Base-by-base conservation (phyloP, 2,113 vertebrate species). In the Bubalus kerabau region DNA sequence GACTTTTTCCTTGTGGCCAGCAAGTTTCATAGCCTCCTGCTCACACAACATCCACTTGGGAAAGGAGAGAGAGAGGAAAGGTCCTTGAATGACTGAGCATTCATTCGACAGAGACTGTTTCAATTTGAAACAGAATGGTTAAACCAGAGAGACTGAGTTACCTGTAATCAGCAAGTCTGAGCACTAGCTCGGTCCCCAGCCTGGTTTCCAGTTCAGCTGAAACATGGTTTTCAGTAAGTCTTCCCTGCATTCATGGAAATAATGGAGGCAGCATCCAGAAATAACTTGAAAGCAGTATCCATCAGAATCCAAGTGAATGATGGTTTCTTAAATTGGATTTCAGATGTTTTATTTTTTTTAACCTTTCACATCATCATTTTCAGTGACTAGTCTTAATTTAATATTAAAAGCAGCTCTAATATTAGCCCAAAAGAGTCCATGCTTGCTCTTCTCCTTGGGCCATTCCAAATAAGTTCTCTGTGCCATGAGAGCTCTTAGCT, bases 401-500 rank as follows among this genome's bases (percentile, higher is more conserved):
- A 98, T 60, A 93, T 98, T 98, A 83, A 99, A 98, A 11, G 99
- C 98, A 82, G 99, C 99, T 92, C 98, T 98, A 64, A 99, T 98
- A 88, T 99, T 99, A 48, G 99, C 99, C 99, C 99, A 99, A 98
- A 99, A 99, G 16, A 99, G 98, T 28, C 98, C 98, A 16, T 64
- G 99, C 91, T 99, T 99, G 97, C 97, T 98, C 78, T 96, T 99
- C 87, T 99, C 99, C 80, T 98, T 98, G 0, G 99, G 99, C 99
- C 99, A 99, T 97, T 99, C 99, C 97, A 99, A 90, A 91, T 99
- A 99, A 11, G 99, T 99, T 94, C 99, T 97, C 23, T 98, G 99
- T 10, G 97, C 91, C 99, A 99, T 99, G 96, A 99, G 99, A 97
- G 99, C 98, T 96, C 99, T 99, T 56, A 99, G 98, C 95, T 99